Evolutionary conservation across 2,797 vertebrate genomes (phyloP).

Genomic region (Mormyrops boulengeri): DNA sequence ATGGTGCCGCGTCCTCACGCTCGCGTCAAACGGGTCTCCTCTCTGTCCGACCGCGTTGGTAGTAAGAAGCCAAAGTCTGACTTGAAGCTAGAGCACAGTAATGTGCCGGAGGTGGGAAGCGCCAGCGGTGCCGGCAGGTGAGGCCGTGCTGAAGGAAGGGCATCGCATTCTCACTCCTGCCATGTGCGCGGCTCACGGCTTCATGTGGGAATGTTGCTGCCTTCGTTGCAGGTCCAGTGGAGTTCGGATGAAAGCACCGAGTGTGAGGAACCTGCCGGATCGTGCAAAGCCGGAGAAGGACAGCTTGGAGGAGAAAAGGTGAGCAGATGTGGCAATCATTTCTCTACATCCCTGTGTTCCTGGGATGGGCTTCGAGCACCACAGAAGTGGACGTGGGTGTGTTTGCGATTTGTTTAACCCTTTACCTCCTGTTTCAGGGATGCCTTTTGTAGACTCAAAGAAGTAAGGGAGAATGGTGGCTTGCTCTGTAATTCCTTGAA

Average conservation of each 20-base stretch:
- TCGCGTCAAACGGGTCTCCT: constrained; percentile 66
- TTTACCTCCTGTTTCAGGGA: neutral
- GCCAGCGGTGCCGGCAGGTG: constrained; percentile 28
- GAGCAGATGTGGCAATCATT: constrained; percentile 26
- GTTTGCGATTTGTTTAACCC: neutral
- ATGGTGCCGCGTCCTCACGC: constrained; percentile 48
- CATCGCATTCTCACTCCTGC: neutral
- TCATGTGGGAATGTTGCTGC: neutral
- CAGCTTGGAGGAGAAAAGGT: constrained; percentile 46
- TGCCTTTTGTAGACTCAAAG: neutral
- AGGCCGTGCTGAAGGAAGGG: neutral
- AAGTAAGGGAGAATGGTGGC: neutral
- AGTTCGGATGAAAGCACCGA: constrained; percentile 72
- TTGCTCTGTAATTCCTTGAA: neutral
- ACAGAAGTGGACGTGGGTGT: neutral
- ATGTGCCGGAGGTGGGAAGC: constrained; percentile 38
- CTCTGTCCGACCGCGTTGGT: constrained; percentile 51
- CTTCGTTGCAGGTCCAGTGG: constrained; percentile 50
- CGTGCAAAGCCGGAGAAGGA: constrained; percentile 47
- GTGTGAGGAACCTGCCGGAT: constrained; percentile 61
- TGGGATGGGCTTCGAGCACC: neutral
- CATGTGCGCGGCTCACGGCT: neutral
- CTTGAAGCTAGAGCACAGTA: constrained; percentile 35
- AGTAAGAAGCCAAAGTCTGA: constrained; percentile 64
- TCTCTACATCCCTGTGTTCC: neutral